Conservation (phyloP, 2,888 invertebrate species). For the Acronicta leporina region DNA sequence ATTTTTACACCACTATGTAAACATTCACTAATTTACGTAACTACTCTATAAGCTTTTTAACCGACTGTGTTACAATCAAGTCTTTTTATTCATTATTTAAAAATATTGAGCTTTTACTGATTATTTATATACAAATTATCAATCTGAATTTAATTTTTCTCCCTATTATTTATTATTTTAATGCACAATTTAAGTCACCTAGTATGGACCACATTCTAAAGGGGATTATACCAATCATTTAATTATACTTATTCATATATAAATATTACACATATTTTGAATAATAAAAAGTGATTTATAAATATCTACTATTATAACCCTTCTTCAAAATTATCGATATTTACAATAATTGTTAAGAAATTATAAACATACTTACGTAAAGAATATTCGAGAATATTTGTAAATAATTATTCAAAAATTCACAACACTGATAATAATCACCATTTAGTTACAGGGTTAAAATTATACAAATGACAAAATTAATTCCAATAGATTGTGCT, state of each 20-base stretch:
- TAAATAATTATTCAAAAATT: constrained; percentile 63
- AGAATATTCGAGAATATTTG: constrained; percentile 52
- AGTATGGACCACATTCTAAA: constrained; percentile 88
- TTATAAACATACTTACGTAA: constrained; percentile 47
- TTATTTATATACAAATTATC: constrained; percentile 80
- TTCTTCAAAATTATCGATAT: constrained; percentile 51
- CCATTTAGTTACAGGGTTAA: constrained; percentile 63
- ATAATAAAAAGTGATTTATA: constrained; percentile 53
- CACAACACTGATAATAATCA: constrained; percentile 76
- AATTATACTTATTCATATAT: constrained; percentile 38
- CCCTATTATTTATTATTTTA: constrained; percentile 81
- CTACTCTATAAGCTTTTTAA: constrained; percentile 83
- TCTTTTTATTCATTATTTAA: constrained; percentile 82
- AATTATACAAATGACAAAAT: constrained; percentile 55
- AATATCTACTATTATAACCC: constrained; percentile 62
- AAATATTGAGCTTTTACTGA: constrained; percentile 85
- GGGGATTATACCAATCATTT: constrained; percentile 64
- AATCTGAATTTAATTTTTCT: constrained; percentile 69
- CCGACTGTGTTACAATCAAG: constrained; percentile 81
- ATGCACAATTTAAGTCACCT: constrained; percentile 88
- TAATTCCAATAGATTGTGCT: constrained; percentile 61
- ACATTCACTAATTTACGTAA: constrained; percentile 78
- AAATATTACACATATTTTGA: constrained; percentile 46
- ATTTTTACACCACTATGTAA: constrained; percentile 64
- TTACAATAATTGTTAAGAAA: constrained; percentile 59